Conservation (phyloP, 2,888 invertebrate genomes). For the Synanthedon myopaeformis region DNA sequence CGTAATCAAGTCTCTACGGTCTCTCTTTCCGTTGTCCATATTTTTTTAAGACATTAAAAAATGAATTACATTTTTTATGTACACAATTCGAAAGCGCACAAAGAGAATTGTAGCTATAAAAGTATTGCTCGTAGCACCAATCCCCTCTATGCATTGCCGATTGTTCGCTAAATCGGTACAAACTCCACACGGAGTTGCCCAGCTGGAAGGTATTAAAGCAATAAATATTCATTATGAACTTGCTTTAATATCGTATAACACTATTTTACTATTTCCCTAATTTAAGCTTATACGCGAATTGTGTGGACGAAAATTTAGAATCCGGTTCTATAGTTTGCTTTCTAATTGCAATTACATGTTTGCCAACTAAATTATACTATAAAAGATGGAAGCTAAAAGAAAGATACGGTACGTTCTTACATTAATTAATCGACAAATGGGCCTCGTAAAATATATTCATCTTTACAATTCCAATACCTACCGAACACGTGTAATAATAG, state of each 20-base stretch:
- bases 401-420: too few relatives aligned
- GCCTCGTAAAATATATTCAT: too few relatives aligned
- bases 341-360: not conserved
- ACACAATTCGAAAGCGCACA: not conserved
- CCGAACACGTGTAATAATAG: too few relatives aligned
- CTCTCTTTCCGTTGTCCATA: too few relatives aligned
- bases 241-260: constrained; percentile 57
- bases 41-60: too few relatives aligned
- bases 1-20: too few relatives aligned
- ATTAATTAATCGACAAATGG: too few relatives aligned
- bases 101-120: constrained; percentile 21
- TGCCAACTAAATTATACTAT: not conserved
- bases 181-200: constrained; percentile 31
- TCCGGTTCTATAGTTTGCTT: constrained; percentile 14
- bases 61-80: too few relatives aligned
- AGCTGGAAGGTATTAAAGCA: constrained; percentile 61
- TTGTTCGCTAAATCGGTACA: constrained; percentile 33
- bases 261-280: constrained; percentile 61
- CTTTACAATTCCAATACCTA: too few relatives aligned
- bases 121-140: constrained; percentile 37
- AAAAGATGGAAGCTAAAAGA: too few relatives aligned
- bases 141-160: constrained; percentile 44
- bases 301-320: constrained; percentile 21
- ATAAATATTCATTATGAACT: constrained; percentile 69
- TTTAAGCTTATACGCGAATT: constrained; percentile 43